These are phyloP conservation scores for Sphaerodactylus townsendi DNA, from an alignment of 2,113 vertebrate species.

Conservation along the genomic window DNA sequence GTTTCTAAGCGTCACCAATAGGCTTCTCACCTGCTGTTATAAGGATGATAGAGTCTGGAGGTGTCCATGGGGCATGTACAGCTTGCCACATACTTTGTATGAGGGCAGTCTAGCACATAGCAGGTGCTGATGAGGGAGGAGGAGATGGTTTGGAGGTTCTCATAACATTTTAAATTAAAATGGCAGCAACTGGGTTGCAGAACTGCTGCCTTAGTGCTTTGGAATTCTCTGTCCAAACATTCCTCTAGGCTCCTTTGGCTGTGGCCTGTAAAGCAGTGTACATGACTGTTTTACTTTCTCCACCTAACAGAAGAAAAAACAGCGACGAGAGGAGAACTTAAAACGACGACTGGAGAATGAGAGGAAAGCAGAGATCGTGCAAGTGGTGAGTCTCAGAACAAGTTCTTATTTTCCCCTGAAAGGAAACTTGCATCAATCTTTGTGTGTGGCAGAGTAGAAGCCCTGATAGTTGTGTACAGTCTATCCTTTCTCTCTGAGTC, in stretches of 20 bases:
- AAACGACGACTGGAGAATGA: constrained; percentile 87
- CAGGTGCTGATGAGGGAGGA: too few species aligned
- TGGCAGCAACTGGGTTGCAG: too few species aligned
- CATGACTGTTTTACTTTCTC: fast-evolving
- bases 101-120: too few species aligned
- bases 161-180: too few species aligned
- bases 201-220: background rate
- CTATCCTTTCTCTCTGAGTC: background rate
- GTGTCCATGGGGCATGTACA: too few species aligned
- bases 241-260: background rate
- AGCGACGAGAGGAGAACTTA: constrained; percentile 84
- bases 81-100: too few species aligned
- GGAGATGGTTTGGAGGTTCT: too few species aligned
- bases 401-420: fast-evolving
- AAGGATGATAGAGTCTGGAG: too few species aligned
- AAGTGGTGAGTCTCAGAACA: constrained; percentile 85
- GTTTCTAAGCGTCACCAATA: too few species aligned
- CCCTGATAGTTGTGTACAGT: background rate
- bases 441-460: background rate
- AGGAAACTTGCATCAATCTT: background rate
- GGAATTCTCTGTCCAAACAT: too few species aligned
- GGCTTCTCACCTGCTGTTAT: too few species aligned
- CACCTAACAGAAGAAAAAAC: constrained; percentile 84
- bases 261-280: fast-evolving
- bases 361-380: constrained; percentile 87